phyloP scores from a whole-genome alignment of 1,140 invertebrate genomes.

The Holcopasites calliopsidis region DNA sequence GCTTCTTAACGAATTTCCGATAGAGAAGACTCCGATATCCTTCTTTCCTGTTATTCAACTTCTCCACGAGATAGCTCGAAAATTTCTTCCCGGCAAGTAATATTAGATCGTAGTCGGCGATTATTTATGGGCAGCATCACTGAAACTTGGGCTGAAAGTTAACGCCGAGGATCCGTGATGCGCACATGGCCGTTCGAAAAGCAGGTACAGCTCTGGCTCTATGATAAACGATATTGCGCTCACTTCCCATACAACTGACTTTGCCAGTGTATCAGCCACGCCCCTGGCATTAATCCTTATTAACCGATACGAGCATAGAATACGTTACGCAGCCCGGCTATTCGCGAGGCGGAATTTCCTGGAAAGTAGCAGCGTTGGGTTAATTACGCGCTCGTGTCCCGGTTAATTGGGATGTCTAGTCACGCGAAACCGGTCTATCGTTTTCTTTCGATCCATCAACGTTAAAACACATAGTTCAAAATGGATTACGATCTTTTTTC shows the following conservation, averaged over 20 bases:
- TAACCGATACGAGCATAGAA: slow-evolving; percentile 27
- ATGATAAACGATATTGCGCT: slow-evolving; percentile 55
- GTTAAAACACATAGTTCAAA: too few species aligned
- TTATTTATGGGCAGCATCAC: slow-evolving; percentile 62
- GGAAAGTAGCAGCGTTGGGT: not conserved
- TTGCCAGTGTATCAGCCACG: slow-evolving; percentile 48
- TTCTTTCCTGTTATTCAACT: too few species aligned
- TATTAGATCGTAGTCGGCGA: not conserved
- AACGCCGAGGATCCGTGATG: slow-evolving; percentile 28
- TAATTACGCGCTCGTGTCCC: not conserved
- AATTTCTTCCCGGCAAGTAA: not conserved
- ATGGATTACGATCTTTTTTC: too few species aligned
- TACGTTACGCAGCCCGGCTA: not conserved
- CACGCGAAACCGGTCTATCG: not conserved
- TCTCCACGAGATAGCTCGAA: too few species aligned
- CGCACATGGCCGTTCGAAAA: slow-evolving; percentile 3
- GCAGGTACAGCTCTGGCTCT: not conserved
- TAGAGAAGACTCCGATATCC: too few species aligned
- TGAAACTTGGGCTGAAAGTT: slow-evolving; percentile 61
- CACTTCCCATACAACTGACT: slow-evolving; percentile 51
- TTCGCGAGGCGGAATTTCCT: slow-evolving; percentile 17
- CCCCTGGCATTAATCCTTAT: slow-evolving; percentile 56
- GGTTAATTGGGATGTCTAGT: not conserved
- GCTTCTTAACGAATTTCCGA: too few species aligned
- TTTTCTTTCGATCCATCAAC: not conserved